Evolutionary conservation across 2,797 vertebrate genomes (phyloP).

Genomic region (Spondyliosoma cantharus): DNA sequence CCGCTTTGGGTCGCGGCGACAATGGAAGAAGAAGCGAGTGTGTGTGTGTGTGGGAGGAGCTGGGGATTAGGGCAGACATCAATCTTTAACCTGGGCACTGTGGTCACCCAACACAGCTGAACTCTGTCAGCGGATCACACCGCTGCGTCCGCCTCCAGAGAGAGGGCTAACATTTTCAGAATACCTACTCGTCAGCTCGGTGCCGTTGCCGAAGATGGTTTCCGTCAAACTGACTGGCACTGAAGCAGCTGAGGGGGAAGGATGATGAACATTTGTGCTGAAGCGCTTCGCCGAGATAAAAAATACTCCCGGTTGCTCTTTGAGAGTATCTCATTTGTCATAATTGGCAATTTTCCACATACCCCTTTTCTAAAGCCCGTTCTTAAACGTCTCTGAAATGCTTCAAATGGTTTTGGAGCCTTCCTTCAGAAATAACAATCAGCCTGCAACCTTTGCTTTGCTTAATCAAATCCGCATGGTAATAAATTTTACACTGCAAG

Average conservation of each 20-base stretch:
- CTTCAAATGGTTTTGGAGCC: slow-evolving; percentile 39
- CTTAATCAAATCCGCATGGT: slow-evolving; percentile 75
- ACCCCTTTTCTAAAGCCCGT: neutral
- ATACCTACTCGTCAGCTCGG: slow-evolving; percentile 35
- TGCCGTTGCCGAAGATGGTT: slow-evolving; percentile 13
- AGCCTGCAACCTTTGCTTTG: slow-evolving; percentile 40
- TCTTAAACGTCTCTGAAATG: neutral
- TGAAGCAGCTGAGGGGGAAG: slow-evolving; percentile 1
- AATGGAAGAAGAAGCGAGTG: slow-evolving; percentile 71
- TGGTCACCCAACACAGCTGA: slow-evolving; percentile 65
- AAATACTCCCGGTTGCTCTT: neutral
- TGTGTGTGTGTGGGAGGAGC: slow-evolving; percentile 68
- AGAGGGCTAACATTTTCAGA: slow-evolving; percentile 46
- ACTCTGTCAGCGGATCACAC: slow-evolving; percentile 59
- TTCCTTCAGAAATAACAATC: slow-evolving; percentile 55
- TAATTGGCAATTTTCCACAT: neutral
- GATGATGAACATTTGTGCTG: neutral
- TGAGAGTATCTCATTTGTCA: neutral
- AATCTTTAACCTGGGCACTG: slow-evolving; percentile 78
- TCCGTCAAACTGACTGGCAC: neutral
- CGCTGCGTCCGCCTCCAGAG: slow-evolving; percentile 49
- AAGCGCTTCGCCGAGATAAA: neutral
- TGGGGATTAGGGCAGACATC: slow-evolving; percentile 69
- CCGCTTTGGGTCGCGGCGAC: slow-evolving; percentile 60
- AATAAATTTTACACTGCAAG: slow-evolving; percentile 76